A percentile compares a stretch with the other conserved stretches of the same genome.
phyloP scores from a whole-genome alignment of 2,113 vertebrate species.

The Melanostigma gelatinosum region DNA sequence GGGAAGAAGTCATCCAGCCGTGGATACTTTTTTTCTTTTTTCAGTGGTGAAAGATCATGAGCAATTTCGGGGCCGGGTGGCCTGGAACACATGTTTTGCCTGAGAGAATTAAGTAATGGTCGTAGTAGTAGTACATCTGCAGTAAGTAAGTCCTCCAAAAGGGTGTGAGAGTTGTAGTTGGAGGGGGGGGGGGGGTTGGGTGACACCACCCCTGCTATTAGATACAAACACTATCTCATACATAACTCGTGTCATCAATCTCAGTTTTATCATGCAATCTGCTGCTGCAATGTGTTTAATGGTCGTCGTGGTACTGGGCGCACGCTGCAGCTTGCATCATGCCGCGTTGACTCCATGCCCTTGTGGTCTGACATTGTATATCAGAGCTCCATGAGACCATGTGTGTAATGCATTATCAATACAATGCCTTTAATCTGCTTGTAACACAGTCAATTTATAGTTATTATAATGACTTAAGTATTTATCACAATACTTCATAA shows the following conservation, averaged over 20 bases:
- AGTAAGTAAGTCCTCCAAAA: constrained; percentile 42
- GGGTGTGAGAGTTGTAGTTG: constrained; percentile 12
- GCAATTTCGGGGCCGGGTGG: constrained; percentile 54
- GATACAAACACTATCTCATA: constrained; percentile 31
- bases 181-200: not conserved
- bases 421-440: not conserved
- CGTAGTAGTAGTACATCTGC: constrained; percentile 33
- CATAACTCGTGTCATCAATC: constrained; percentile 35
- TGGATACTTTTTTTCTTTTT: constrained; percentile 23
- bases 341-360: not conserved
- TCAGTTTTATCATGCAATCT: constrained; percentile 36
- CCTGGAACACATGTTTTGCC: constrained; percentile 55
- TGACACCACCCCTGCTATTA: constrained; percentile 2
- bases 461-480: not conserved
- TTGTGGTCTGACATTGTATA: not conserved
- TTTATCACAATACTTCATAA: not conserved
- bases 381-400: not conserved
- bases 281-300: constrained; percentile 13
- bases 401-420: not conserved
- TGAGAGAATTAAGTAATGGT: constrained; percentile 63
- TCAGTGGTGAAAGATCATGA: constrained; percentile 58
- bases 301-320: not conserved
- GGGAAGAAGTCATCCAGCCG: constrained; percentile 35
- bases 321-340: not conserved
- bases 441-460: not conserved